These are phyloP conservation scores for Laothoe populi DNA, from an alignment of 2,888 invertebrate species.

Conservation along the genomic window DNA sequence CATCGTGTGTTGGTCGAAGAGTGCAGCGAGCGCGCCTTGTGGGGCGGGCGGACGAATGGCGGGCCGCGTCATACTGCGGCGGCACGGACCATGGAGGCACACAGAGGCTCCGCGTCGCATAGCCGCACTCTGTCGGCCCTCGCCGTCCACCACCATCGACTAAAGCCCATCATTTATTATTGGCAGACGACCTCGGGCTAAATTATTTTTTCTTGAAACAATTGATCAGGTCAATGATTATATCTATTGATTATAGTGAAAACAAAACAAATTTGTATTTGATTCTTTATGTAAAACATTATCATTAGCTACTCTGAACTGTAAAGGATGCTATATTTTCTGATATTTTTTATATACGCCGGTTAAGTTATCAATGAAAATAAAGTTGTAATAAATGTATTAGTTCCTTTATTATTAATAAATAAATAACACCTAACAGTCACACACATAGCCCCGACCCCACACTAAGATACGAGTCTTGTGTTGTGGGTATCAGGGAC, in stretches of 20 bases:
- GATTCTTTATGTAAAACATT: too few species aligned
- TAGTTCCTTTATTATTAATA: too few species aligned
- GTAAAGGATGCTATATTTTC: too few species aligned
- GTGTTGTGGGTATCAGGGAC: too few species aligned
- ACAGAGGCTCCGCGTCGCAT: constrained; percentile 45
- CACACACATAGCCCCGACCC: too few species aligned
- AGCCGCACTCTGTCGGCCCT: constrained; percentile 50
- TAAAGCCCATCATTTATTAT: constrained; percentile 77
- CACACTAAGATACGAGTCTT: too few species aligned
- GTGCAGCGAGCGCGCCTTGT: constrained; percentile 47
- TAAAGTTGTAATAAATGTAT: too few species aligned
- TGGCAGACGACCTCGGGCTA: constrained; percentile 76
- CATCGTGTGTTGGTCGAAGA: constrained; percentile 47
- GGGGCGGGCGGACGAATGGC: constrained; percentile 68
- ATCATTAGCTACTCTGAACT: too few species aligned
- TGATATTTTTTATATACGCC: too few species aligned
- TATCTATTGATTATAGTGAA: neutral
- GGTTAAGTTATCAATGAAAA: too few species aligned
- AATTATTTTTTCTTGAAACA: constrained; percentile 60
- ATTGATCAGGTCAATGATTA: constrained; percentile 60
- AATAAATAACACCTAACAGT: too few species aligned
- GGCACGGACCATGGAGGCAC: constrained; percentile 48
- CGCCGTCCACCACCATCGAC: constrained; percentile 44
- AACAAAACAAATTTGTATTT: too few species aligned
- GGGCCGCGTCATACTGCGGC: constrained; percentile 80